Conservation (phyloP, 2,113 vertebrate genomes). For the Diadophis punctatus region DNA sequence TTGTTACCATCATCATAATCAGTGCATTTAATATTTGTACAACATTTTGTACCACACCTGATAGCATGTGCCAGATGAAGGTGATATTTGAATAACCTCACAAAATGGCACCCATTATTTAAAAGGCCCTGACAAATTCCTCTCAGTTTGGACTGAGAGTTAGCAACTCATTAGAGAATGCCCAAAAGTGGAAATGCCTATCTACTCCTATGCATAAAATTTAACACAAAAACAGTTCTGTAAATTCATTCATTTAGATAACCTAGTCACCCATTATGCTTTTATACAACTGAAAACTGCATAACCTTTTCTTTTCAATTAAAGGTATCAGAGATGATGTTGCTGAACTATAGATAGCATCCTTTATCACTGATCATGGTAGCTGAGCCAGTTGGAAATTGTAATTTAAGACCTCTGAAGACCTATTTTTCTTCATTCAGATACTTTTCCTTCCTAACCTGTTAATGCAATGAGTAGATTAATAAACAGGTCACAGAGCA, state of each 20-base stretch:
- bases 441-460: not conserved
- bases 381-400: not conserved
- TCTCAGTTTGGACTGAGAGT: not conserved
- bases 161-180: not conserved
- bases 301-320: not conserved
- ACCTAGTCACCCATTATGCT: not conserved
- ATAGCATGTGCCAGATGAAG: not conserved
- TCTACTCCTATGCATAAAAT: not conserved
- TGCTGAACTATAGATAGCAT: not conserved
- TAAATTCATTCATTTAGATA: not conserved
- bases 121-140: not conserved
- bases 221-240: not conserved
- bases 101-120: not conserved
- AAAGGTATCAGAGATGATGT: not conserved
- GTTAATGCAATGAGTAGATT: not conserved
- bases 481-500: not conserved
- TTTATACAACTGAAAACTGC: not conserved
- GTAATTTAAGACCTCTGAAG: not conserved
- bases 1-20: not conserved
- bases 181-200: not conserved
- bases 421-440: not conserved
- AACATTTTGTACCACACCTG: not conserved
- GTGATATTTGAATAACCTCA: not conserved
- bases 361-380: not conserved
- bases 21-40: not conserved